phyloP scores from a whole-genome alignment of 2,888 invertebrate genomes.

The Timema podura region DNA sequence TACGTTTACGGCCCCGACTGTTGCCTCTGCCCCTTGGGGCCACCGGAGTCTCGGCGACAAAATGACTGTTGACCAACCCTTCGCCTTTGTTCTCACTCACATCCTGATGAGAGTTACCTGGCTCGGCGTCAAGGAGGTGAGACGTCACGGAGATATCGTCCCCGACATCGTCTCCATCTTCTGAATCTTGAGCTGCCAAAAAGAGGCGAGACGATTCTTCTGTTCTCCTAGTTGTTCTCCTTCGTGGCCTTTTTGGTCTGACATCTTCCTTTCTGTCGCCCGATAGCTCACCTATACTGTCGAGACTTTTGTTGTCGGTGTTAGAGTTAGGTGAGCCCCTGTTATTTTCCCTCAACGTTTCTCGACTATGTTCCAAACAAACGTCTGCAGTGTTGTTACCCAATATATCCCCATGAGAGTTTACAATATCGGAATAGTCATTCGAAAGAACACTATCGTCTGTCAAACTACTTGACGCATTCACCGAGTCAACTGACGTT shows the following conservation, averaged over 20 bases:
- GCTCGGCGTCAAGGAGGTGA: neutral
- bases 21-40: neutral
- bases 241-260: no score
- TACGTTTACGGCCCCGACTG: constrained; percentile 35
- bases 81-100: no score
- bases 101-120: neutral
- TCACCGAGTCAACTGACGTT: neutral
- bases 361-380: neutral
- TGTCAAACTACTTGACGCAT: constrained; percentile 1
- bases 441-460: neutral
- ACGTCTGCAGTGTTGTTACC: no score
- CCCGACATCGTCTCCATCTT: constrained; percentile 4
- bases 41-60: no score
- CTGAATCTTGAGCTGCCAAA: neutral
- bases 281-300: constrained; percentile 6
- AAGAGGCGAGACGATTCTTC: neutral
- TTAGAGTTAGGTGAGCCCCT: neutral
- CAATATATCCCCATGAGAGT: neutral
- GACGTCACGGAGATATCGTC: neutral
- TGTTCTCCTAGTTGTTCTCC: no score
- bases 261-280: neutral
- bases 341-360: neutral
- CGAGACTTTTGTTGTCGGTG: neutral
- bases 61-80: no score
- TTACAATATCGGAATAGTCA: neutral